These are phyloP conservation scores for Plagodis dolabraria DNA, from an alignment of 2,888 invertebrate genomes.

Conservation along the genomic window DNA sequence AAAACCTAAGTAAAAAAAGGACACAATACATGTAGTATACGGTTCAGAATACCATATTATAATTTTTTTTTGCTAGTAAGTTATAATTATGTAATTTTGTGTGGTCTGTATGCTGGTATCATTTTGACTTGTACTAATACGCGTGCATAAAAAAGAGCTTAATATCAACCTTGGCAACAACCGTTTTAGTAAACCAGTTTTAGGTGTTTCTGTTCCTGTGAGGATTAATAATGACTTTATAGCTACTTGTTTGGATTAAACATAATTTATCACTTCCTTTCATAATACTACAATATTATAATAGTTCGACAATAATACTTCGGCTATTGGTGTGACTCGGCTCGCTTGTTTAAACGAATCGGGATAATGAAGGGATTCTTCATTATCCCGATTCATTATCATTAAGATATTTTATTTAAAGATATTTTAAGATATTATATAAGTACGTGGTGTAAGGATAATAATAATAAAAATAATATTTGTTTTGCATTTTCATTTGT, in stretches of 20 bases:
- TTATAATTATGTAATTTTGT: neutral
- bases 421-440: too few relatives aligned
- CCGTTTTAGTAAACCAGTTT: slow-evolving; percentile 23
- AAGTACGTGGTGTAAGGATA: too few relatives aligned
- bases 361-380: too few relatives aligned
- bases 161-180: slow-evolving; percentile 18
- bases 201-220: slow-evolving; percentile 23
- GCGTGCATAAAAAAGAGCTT: slow-evolving; percentile 8
- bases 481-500: too few relatives aligned
- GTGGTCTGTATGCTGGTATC: slow-evolving; percentile 12
- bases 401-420: too few relatives aligned
- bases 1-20: too few relatives aligned
- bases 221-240: slow-evolving; percentile 7
- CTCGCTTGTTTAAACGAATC: too few relatives aligned
- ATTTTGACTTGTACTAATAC: slow-evolving; percentile 10
- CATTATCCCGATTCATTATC: too few relatives aligned
- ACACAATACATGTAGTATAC: too few relatives aligned
- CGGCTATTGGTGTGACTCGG: too few relatives aligned
- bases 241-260: neutral
- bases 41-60: neutral
- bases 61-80: neutral
- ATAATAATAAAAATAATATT: too few relatives aligned
- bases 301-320: too few relatives aligned
- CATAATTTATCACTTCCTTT: slow-evolving; percentile 19
- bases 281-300: neutral